Evolutionary conservation across 1,140 invertebrate species (phyloP).

Genomic region (Drosophila tsacasi): DNA sequence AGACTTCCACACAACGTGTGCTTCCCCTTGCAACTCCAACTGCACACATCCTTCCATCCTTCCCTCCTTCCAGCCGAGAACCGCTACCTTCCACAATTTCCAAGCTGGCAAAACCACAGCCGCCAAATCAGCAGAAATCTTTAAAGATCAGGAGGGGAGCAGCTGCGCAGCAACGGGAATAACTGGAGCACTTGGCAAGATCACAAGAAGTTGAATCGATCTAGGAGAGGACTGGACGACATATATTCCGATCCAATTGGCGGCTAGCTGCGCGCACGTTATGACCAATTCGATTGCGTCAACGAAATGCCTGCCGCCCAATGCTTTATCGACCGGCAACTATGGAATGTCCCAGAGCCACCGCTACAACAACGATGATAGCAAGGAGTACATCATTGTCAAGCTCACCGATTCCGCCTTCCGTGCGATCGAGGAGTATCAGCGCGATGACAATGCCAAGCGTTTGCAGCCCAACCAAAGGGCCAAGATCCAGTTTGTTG

Average conservation of each 20-base stretch:
- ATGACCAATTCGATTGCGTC: slow-evolving; percentile 86
- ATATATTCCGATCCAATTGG: slow-evolving; percentile 47
- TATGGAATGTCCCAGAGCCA: slow-evolving; percentile 96
- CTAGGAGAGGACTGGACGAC: neutral
- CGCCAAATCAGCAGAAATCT: neutral
- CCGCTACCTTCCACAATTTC: slow-evolving; percentile 26
- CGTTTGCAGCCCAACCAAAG: slow-evolving; percentile 87
- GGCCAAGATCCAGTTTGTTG: slow-evolving; percentile 76
- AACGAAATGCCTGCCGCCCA: slow-evolving; percentile 95
- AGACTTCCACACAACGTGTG: slow-evolving; percentile 24
- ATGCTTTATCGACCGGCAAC: slow-evolving; percentile 92
- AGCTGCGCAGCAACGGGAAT: slow-evolving; percentile 1
- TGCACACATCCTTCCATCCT: slow-evolving; percentile 24
- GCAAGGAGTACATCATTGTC: slow-evolving; percentile 96
- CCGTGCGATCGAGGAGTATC: slow-evolving; percentile 95
- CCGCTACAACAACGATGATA: slow-evolving; percentile 91
- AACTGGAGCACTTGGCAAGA: slow-evolving; percentile 6
- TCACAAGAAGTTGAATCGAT: neutral
- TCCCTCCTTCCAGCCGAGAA: slow-evolving; percentile 6
- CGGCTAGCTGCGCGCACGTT: slow-evolving; percentile 72
- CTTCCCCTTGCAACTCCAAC: slow-evolving; percentile 29
- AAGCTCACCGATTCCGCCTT: slow-evolving; percentile 97
- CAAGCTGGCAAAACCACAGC: slow-evolving; percentile 32
- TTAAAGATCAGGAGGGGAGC: neutral
- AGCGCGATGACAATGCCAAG: slow-evolving; percentile 88